Evolutionary conservation across 1,140 invertebrate genomes (phyloP), one percentile per base, ranked within the genome.

Genomic region (Samia ricini): DNA sequence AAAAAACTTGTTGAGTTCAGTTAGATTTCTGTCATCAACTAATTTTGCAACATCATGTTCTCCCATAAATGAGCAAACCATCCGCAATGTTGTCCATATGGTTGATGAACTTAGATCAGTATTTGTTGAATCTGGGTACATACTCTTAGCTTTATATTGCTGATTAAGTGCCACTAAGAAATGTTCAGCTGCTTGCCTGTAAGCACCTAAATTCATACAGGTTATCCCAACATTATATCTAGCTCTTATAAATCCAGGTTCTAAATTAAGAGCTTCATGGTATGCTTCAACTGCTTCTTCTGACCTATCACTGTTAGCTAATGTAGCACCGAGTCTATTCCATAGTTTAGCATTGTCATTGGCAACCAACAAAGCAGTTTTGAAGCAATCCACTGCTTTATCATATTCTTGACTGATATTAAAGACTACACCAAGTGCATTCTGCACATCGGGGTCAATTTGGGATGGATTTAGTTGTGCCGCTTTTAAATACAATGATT

Each of bases 211-310:
- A 91, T 99, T 99, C 81, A 99, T 97, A 83, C 98, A 99, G 60
- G 97, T 97, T 55, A 99, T 99, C 7, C 98, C 99, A 58, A 99
- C 95, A 91, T 99, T 99, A 79, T 99, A 99, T 69, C 99, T 93
- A 19, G 98, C 98, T 57, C 99, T 93, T 66, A 99, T 98, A 85
- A 98, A 99, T 15, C 98, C 98, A 3, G 99, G 99, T 57, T 96
- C 95, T 23, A 99, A 90, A 82, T 96, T 93, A 21, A 99, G 91
- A 51, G 99, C 98, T 77, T 94, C 93, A 77, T 97, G 95, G 88
- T 99, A 99, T 0, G 98, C 98, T 72, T 97, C 95, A 19, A 99
- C 96, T 18, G 99, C 98, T 92, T 99, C 97, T 79, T 98, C 98
- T 19, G 98, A 97, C 57, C 94, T 94, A 54, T 96, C 96, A 70